These are phyloP conservation scores for Harpagifer antarcticus DNA, from an alignment of 2,797 vertebrate genomes.

Conservation along the genomic window DNA sequence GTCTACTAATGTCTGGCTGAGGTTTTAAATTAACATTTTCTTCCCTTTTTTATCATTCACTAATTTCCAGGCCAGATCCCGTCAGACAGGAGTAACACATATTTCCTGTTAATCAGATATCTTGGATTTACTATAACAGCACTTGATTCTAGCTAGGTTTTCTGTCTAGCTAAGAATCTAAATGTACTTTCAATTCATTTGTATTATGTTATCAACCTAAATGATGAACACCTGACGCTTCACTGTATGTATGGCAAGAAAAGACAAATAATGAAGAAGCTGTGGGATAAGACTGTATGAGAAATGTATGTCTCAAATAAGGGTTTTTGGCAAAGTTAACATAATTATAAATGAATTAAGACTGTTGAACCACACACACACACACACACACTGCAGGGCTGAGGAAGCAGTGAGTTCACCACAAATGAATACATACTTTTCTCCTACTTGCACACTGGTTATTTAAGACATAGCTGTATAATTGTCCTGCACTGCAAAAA, in stretches of 20 bases:
- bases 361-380: conserved; percentile 84
- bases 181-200: conserved; percentile 14
- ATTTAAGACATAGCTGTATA: conserved; percentile 60
- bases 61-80: conserved; percentile 3
- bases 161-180: conserved; percentile 9
- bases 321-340: conserved; percentile 79
- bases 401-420: conserved; percentile 36
- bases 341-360: conserved; percentile 85
- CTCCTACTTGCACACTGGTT: not conserved
- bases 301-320: conserved; percentile 88
- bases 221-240: conserved; percentile 10
- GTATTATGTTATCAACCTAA: not conserved
- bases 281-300: conserved; percentile 88
- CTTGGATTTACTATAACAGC: not conserved
- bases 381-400: conserved; percentile 40
- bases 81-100: not conserved
- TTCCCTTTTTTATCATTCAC: not conserved
- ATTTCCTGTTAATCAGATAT: not conserved
- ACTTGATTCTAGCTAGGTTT: not conserved
- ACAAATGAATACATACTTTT: conserved; percentile 32
- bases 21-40: not conserved
- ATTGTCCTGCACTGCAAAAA: conserved; percentile 45
- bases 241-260: conserved; percentile 19
- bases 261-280: conserved; percentile 65
- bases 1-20: not conserved